Conservation (phyloP, 1,140 invertebrate species). For the Sesamia nonagrioides region DNA sequence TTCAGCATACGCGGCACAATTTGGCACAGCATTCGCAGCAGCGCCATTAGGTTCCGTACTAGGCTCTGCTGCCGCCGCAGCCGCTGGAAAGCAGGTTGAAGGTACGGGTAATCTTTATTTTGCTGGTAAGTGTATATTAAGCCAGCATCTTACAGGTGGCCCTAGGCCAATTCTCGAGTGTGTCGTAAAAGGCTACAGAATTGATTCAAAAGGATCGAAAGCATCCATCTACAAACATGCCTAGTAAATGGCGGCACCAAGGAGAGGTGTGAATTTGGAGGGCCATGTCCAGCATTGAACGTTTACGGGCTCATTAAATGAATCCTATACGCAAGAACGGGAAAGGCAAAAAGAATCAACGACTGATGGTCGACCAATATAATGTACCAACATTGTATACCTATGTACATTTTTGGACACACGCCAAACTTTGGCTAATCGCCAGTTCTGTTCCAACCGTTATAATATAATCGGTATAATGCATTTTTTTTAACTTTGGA, state of each 20-base stretch:
- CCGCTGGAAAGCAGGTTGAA: constrained; percentile 95
- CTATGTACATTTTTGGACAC: constrained; percentile 34
- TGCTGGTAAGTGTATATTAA: constrained; percentile 36
- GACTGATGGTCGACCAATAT: constrained; percentile 9
- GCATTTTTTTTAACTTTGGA: constrained; percentile 13
- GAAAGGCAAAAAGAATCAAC: background rate
- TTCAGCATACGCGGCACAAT: constrained; percentile 86
- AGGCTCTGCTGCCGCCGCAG: constrained; percentile 89
- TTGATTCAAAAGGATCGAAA: background rate
- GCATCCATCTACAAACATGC: background rate
- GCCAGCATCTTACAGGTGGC: constrained; percentile 14
- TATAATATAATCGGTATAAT: constrained; percentile 11
- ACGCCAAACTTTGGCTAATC: constrained; percentile 45
- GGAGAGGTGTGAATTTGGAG: background rate
- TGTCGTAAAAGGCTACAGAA: background rate
- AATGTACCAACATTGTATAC: background rate
- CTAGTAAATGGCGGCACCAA: background rate
- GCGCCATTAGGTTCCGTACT: constrained; percentile 89
- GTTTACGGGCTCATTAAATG: background rate
- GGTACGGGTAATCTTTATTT: constrained; percentile 82
- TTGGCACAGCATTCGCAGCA: constrained; percentile 82
- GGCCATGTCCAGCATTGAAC: too few species aligned
- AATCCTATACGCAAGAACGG: background rate
- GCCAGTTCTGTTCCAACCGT: constrained; percentile 37
- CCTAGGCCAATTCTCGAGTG: background rate